These are phyloP conservation scores for Rattus rattus DNA, from an alignment of 2,113 vertebrate species.

Conservation along the genomic window DNA sequence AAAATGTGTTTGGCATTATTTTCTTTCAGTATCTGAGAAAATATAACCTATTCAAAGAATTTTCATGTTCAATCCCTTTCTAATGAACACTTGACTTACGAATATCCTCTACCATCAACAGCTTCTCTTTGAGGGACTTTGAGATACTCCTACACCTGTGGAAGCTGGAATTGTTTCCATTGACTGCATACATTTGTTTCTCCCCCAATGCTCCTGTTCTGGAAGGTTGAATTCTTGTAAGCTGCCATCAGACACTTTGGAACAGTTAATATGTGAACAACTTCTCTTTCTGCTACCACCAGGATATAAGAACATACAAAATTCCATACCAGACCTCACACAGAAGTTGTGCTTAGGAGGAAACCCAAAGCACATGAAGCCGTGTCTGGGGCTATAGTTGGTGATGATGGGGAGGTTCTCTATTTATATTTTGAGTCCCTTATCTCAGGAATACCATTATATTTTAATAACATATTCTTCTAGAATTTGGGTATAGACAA, in stretches of 20 bases:
- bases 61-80: conserved; percentile 13
- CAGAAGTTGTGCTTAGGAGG: neutral
- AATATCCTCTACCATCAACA: neutral
- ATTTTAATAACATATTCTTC: conserved; percentile 1
- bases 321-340: conserved; percentile 13
- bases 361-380: neutral
- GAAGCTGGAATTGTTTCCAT: conserved; percentile 39
- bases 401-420: neutral
- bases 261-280: conserved; percentile 44
- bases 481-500: conserved; percentile 26
- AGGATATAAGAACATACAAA: neutral
- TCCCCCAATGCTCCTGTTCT: neutral
- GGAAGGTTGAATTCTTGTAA: conserved; percentile 1
- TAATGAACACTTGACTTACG: conserved; percentile 52
- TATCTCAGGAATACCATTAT: neutral
- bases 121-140: conserved; percentile 14
- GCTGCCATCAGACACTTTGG: conserved; percentile 8
- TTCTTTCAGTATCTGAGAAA: conserved; percentile 52
- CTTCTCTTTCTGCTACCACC: neutral
- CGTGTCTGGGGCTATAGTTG: neutral
- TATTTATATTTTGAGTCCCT: conserved; percentile 34
- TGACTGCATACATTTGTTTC: conserved; percentile 30
- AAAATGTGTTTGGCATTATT: conserved; percentile 54
- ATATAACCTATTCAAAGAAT: conserved; percentile 48
- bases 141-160: neutral